Conservation (phyloP, 2,113 vertebrate species). For the Sapajus apella region DNA sequence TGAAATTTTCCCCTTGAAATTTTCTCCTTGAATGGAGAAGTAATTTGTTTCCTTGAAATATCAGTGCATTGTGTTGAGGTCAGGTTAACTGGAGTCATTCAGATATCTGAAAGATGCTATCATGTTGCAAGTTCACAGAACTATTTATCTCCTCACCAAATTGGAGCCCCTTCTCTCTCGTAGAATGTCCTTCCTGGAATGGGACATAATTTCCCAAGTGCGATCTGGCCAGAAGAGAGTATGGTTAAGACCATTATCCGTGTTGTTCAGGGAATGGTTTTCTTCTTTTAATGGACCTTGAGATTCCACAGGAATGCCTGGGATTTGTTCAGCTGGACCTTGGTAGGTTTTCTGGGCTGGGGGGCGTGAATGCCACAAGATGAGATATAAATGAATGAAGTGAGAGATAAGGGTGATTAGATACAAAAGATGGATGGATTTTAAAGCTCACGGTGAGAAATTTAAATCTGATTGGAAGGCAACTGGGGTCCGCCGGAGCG, state of each 20-base stretch:
- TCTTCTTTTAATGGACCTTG: constrained; percentile 47
- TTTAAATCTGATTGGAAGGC: constrained; percentile 20
- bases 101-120: not conserved
- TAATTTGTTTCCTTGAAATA: not conserved
- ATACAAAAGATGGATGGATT: not conserved
- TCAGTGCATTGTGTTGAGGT: not conserved
- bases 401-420: not conserved
- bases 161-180: not conserved
- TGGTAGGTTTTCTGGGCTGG: not conserved
- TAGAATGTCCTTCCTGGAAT: constrained; percentile 41
- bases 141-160: not conserved
- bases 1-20: not conserved
- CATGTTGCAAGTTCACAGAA: not conserved
- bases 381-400: not conserved
- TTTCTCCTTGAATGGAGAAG: not conserved
- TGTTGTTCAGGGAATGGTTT: not conserved
- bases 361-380: not conserved
- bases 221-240: not conserved
- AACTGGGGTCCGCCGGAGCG: not conserved
- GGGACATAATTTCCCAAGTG: not conserved
- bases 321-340: not conserved
- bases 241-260: not conserved
- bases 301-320: not conserved
- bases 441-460: constrained; percentile 24
- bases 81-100: not conserved